These are phyloP conservation scores for Linepithema humile DNA, from an alignment of 1,140 invertebrate genomes.

Conservation along the genomic window DNA sequence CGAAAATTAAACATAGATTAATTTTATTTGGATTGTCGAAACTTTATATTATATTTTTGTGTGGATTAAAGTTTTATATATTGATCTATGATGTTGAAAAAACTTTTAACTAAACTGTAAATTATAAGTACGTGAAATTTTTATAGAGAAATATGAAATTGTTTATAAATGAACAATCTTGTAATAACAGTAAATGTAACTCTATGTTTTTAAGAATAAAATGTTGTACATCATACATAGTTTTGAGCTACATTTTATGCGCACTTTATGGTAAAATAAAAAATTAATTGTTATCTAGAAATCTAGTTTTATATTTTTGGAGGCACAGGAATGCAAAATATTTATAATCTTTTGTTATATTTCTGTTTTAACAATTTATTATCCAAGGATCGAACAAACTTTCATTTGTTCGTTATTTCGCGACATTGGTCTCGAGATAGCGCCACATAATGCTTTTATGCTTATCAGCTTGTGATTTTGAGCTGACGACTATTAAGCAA, in stretches of 20 bases:
- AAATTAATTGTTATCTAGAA: neutral
- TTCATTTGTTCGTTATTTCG: neutral
- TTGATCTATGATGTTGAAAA: neutral
- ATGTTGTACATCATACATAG: neutral
- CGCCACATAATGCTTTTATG: constrained; percentile 30
- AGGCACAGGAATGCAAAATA: neutral
- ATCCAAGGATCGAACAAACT: constrained; percentile 13
- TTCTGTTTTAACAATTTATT: neutral
- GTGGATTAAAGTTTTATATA: neutral
- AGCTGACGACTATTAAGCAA: neutral
- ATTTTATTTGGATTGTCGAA: neutral
- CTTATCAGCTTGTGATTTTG: neutral
- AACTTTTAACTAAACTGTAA: neutral
- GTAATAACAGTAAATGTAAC: neutral
- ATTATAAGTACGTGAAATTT: neutral
- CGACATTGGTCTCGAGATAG: constrained; percentile 37
- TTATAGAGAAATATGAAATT: neutral
- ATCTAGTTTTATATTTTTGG: neutral
- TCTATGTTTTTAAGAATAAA: neutral
- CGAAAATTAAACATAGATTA: constrained; percentile 84
- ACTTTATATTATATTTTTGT: neutral
- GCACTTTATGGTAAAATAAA: neutral
- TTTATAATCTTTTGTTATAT: no score
- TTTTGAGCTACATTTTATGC: neutral
- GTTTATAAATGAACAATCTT: neutral